Evolutionary conservation across 1,140 invertebrate species (phyloP).

Genomic region (Thaumatotibia leucotreta): DNA sequence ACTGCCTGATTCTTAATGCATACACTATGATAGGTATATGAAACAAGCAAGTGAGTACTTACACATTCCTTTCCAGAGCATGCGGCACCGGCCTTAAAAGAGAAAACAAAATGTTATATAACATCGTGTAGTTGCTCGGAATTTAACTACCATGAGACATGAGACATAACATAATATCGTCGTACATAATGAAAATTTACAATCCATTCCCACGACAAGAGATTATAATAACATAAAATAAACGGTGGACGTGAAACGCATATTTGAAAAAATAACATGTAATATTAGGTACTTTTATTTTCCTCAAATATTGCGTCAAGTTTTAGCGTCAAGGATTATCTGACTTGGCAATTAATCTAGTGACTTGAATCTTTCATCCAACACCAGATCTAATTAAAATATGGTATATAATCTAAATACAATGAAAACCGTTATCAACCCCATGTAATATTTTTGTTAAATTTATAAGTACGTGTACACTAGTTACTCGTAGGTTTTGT

Average conservation of each 20-base stretch:
- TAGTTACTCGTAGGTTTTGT: no score
- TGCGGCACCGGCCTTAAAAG: constrained; percentile 61
- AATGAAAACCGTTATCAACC: no score
- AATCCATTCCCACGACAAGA: not conserved
- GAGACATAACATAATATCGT: not conserved
- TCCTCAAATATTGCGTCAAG: no score
- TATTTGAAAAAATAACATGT: not conserved
- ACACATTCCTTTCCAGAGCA: constrained; percentile 65
- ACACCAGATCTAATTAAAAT: no score
- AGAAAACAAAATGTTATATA: constrained; percentile 23
- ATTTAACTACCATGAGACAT: not conserved
- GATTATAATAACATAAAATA: not conserved
- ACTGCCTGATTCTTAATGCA: no score
- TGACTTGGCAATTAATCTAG: no score
- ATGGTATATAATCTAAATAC: no score
- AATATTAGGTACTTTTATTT: no score
- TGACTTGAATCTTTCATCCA: no score
- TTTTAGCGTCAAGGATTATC: no score
- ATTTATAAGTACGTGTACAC: no score
- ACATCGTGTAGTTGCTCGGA: not conserved
- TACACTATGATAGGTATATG: not conserved
- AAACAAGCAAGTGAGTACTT: constrained; percentile 36
- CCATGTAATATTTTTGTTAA: no score
- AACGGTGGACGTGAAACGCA: not conserved
- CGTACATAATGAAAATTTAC: not conserved